Evolutionary conservation across 2,888 invertebrate genomes (phyloP), one percentile per base, ranked within the genome.

Genomic region (Agrochola lychnidis): DNA sequence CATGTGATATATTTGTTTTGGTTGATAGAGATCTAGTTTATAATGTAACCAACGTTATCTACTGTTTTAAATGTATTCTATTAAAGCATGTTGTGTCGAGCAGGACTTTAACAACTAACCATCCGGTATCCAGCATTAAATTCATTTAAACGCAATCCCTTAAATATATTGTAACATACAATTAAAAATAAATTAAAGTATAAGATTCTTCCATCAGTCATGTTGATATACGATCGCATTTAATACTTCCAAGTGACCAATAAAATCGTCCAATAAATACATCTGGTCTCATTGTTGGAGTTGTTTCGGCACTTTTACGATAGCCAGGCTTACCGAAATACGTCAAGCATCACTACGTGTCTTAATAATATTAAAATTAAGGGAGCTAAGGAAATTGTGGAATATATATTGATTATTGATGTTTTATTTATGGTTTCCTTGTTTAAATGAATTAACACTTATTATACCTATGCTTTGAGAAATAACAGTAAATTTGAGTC

Each of bases 251-350:
- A 90, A 91, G 88, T 85, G 86, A 88, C 89, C 92, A 93, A 94
- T 93, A 94, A 93, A 93, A 91, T 91, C 89, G 80, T 81, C 89
- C 92, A 91, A 93, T 94, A 94, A 93, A 94, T 93, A 91, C 88
- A 89, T 91, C 89, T 88, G 84, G 86, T 83, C 90, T 91, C 91
- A 92, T 94, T 94, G 92, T 94, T 91, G 88, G 85, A 86, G 88
- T 89, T 92, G 91, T 92, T 93, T 92, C 89, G 92, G 89, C 82
- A 85, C 83, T 90, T 94, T 94, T 93, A 94, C 92, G 92, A 93
- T 87, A 89, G 76, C 62, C 82, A 83, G 82, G 82, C 87, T 89
- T 76, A 81, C 72, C 78, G 48, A 82, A 77, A 82, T 82, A 78
- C 71, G 62, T 72, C 53, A 59, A 67, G 30, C 48, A 36, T 57